Percentiles rank a stretch among this genome's conserved stretches.
Evolutionary conservation across 2,888 invertebrate species (phyloP).

Genomic region (Urechis unicinctus): DNA sequence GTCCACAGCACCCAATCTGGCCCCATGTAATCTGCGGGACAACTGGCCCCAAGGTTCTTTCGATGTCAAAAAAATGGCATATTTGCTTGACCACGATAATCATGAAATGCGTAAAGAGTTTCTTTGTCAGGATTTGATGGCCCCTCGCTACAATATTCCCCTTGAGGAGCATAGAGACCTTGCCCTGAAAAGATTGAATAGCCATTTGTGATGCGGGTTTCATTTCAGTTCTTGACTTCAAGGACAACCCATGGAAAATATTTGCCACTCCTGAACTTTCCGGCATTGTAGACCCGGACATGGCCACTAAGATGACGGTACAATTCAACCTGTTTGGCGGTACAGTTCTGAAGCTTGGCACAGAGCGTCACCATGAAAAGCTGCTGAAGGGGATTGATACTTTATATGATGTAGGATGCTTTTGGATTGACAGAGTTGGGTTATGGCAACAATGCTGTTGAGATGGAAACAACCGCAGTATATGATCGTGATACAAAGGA

Average conservation of each 20-base stretch:
- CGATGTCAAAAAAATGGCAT: conserved; percentile 17
- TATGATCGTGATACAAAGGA: conserved; percentile 21
- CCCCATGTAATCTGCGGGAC: too few species aligned
- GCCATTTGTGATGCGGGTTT: conserved; percentile 25
- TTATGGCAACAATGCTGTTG: too few species aligned
- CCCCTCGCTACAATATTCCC: conserved; percentile 23
- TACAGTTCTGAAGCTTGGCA: conserved; percentile 47
- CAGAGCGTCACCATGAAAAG: conserved; percentile 42
- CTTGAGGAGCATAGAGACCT: conserved; percentile 24
- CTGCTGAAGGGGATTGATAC: conserved; percentile 28
- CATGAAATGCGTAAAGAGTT: conserved; percentile 25
- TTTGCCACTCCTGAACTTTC: too few species aligned
- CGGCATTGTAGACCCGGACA: conserved; percentile 25
- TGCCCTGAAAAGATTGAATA: conserved; percentile 21
- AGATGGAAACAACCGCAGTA: too few species aligned
- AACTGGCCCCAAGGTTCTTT: too few species aligned
- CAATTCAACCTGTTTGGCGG: conserved; percentile 46
- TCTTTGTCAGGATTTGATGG: conserved; percentile 17
- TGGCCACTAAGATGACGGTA: too few species aligned
- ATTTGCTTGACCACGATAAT: too few species aligned
- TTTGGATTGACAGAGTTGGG: conserved; percentile 29
- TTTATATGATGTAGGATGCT: too few species aligned
- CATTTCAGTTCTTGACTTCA: too few species aligned
- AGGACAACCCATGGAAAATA: too few species aligned
- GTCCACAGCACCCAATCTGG: too few species aligned